These are phyloP conservation scores for Gallinago solitaria DNA, from an alignment of 2,797 vertebrate species.

Conservation along the genomic window DNA sequence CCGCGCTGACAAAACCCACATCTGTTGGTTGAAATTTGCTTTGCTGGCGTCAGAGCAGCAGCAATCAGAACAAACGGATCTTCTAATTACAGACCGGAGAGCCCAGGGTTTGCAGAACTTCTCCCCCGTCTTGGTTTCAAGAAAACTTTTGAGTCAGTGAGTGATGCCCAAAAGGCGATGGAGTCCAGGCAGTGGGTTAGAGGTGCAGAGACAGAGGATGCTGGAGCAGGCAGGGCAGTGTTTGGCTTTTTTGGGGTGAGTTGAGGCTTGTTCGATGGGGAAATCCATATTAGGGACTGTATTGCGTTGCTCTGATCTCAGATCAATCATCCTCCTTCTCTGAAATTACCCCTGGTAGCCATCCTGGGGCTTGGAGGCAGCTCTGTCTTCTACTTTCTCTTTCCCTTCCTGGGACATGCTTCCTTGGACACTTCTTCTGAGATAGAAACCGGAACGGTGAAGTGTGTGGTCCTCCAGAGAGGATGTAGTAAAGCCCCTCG, in stretches of 20 bases:
- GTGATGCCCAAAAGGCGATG: not conserved
- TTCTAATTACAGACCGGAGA: accelerated
- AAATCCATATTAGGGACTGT: not conserved
- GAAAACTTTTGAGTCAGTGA: not conserved
- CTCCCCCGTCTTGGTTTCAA: not conserved
- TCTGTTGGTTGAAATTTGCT: not conserved
- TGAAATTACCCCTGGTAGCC: not conserved
- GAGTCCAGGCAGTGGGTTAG: not conserved
- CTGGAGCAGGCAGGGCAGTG: not conserved
- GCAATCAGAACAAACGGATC: not conserved
- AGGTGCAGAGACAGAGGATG: not conserved
- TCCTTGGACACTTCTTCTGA: not conserved
- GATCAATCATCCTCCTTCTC: not conserved
- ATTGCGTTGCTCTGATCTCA: not conserved
- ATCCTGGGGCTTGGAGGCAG: not conserved
- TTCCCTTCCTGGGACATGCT: not conserved
- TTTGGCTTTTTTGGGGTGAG: not conserved
- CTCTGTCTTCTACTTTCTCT: not conserved
- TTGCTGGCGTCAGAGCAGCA: not conserved
- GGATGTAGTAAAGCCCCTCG: not conserved
- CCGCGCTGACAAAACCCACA: not conserved
- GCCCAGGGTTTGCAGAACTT: not conserved
- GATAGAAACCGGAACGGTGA: not conserved
- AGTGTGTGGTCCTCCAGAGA: not conserved
- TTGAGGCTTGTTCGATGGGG: not conserved